Conservation (phyloP, 2,797 vertebrate genomes). For the Dipus sagitta region DNA sequence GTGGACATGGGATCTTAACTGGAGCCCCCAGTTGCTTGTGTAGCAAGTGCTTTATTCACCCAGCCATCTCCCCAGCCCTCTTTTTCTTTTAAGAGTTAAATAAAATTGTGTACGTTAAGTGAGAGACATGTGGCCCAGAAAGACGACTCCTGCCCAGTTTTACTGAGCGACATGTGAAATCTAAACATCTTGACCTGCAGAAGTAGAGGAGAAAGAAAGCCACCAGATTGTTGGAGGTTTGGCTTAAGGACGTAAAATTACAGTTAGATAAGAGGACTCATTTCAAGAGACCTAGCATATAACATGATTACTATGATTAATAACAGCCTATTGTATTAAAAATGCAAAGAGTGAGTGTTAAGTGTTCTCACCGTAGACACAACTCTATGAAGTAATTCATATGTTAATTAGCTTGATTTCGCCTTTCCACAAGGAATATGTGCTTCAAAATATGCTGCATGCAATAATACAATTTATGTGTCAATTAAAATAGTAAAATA, state of each 20-base stretch:
- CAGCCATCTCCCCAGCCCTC: too few species aligned
- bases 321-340: slow-evolving; percentile 18
- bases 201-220: background rate
- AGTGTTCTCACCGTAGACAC: slow-evolving; percentile 24
- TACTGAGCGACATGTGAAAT: background rate
- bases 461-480: background rate
- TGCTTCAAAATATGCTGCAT: background rate
- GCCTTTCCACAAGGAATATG: background rate
- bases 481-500: background rate
- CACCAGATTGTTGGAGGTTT: background rate
- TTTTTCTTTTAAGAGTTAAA: background rate
- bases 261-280: background rate
- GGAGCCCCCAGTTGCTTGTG: too few species aligned
- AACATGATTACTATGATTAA: slow-evolving; percentile 21
- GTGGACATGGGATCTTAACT: too few species aligned
- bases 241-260: background rate
- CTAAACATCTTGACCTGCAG: background rate
- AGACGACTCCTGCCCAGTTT: background rate
- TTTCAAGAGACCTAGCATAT: background rate
- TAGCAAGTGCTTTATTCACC: background rate
- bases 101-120: background rate
- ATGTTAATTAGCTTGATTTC: slow-evolving; percentile 16
- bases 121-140: background rate
- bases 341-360: background rate
- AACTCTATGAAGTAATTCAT: background rate